Base-by-base conservation (phyloP, 2,888 invertebrate genomes). In the Petrolisthes cinctipes region DNA sequence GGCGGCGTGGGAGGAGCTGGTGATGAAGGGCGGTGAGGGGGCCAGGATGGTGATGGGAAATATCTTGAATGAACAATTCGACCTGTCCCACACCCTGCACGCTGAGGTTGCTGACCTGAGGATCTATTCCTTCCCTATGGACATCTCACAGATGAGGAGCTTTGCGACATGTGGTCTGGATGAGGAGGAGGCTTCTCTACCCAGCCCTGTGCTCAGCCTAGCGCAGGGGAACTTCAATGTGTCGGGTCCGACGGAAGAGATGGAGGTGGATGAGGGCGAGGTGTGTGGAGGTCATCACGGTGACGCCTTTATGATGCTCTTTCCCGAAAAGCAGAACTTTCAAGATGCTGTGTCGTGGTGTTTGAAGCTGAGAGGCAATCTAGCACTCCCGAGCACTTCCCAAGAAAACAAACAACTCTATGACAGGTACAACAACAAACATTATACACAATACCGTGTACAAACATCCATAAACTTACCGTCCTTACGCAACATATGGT, bases 81-180 rank as follows among this genome's bases (percentile, higher is more conserved):
- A 80, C 17, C 20, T 23, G 11, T 57, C 80, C 20, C 80, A 61
- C 20, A 80, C 23, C 61, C 80, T 80, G 7, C 57, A 80, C 61
- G 80, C 61, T 23, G 80, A 80, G 11, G 20, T 80, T 56, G 80
- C 57, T 7, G 80, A 80, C 61, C 80, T 80, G 56, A 56, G 61
- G 37, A 7, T 80, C 14, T 80, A 80, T 14, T n/a, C 20, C 37
- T 9, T 61, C 11, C 37, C 80, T 37, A 56, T 80, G 57, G 57
- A 56, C 5, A n/a, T 4, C 11, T 14, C 80, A 23, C 80, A 80
- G 17, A 80, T 80, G 57, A 23, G 3, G 14, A 80, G 61, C 11
- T 80, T 80, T 14, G 57, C 23, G 1, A 17, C 57, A 7, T 80
- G 80, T 61, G 9, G 14, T 57, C 56, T 57, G 23, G 78, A 79